Evolutionary conservation across 2,113 vertebrate genomes (phyloP), one percentile per base, ranked within the genome.

Genomic region (Cavia aperea): DNA sequence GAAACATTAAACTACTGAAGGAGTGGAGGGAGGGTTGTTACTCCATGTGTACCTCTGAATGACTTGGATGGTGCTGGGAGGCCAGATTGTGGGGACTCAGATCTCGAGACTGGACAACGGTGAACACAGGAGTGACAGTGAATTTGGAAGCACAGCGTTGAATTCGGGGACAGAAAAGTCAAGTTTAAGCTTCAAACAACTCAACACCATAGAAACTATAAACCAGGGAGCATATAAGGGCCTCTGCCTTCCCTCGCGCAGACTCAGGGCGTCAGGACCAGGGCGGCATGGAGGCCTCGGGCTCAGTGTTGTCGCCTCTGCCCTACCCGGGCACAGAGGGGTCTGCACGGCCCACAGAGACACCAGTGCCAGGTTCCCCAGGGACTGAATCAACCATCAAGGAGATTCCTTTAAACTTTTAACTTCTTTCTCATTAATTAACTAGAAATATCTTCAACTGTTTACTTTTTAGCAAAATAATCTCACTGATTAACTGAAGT

Each of bases 341-440:
- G 21, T 66, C 85, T 23, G 39, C 13, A 54, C 7, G 43, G 15
- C 87, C 29, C 13, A 43, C n/a, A 46, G 26, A 11, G 15, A 51
- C 26, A 24, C n/a, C 0, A 0, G 29, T 8, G 56, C 58, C 13
- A 51, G 24, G 36, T 39, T 26, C 23, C 26, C 60, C 31, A 26
- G 65, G 29, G 46, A 70, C 33, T 51, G 62, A 83, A 72, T 54
- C 11, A 68, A 82, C 95, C 89, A 63, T 78, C 33, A 58, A 93
- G 73, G 43, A 70, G 75, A 87, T 78, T 51, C 78, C 86, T 86
- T 94, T 88, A 91, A 93, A 92, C 51, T 14, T 91, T 78, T 68
- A 94, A 86, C 68, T 68, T 90, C 46, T 78, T 92, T 81, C 93
- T 95, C 78, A 77, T 88, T 90, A 82, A 95, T 81, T 93, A 95